phyloP scores from a whole-genome alignment of 2,888 invertebrate species.

The Gastracanthus pulcherrimus region DNA sequence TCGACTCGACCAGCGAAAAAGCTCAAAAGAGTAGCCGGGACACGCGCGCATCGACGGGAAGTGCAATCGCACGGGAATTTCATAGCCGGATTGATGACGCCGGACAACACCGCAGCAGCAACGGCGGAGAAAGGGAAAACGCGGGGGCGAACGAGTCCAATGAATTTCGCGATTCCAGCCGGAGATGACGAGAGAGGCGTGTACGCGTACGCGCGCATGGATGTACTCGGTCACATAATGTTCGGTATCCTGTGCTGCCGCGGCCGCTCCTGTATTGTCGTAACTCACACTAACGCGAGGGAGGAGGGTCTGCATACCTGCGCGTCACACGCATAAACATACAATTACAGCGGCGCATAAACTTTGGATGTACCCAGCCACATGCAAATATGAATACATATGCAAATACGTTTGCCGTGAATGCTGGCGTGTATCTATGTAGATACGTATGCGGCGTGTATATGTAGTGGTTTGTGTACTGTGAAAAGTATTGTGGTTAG shows the following conservation, averaged over 20 bases:
- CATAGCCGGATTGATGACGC: constrained; percentile 42
- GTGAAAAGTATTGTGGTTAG: no score
- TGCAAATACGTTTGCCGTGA: background rate
- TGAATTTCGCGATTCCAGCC: constrained; percentile 39
- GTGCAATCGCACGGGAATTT: constrained; percentile 46
- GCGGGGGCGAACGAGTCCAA: constrained; percentile 28
- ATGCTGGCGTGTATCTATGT: background rate
- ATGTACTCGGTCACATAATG: no score
- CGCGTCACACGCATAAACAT: background rate
- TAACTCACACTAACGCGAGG: background rate
- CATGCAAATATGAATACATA: background rate
- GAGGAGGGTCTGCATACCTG: no score
- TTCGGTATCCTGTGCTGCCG: background rate
- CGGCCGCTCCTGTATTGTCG: background rate
- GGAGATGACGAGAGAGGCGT: constrained; percentile 24
- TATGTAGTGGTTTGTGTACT: no score
- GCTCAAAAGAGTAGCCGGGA: constrained; percentile 31
- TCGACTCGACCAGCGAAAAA: no score
- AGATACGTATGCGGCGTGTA: background rate
- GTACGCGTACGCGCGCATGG: background rate
- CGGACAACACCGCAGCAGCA: background rate
- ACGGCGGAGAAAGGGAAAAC: background rate
- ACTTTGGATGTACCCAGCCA: background rate
- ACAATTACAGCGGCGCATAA: constrained; percentile 8
- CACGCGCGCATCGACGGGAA: background rate